Evolutionary conservation across 2,888 invertebrate species (phyloP), one percentile per base, ranked within the genome.

Genomic region (Cheilosia urbana): DNA sequence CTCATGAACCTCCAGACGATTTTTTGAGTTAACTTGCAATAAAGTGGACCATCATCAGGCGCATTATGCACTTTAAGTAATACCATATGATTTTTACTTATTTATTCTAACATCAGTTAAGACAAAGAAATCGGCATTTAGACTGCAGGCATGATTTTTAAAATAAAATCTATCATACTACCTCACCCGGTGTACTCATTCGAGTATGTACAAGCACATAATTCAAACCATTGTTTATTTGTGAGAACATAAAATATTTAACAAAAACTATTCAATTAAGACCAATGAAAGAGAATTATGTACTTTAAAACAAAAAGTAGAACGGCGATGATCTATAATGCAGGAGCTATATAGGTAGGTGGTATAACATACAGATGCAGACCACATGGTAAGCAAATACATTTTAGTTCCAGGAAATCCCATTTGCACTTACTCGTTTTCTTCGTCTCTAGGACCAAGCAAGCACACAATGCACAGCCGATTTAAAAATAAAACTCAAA

Each of bases 401-500:
- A 37, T 45, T 55, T 7, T 6, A 45, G 15, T 55, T 68, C 55
- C 55, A 42, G 62, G 68, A 55, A 68, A 76, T 9, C 30, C 57
- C 21, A 63, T 66, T 27, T 51, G 9, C 79, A 84, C 79, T 84
- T 79, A 79, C 83, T 84, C 58, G 47, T 45, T 68, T 57, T 65
- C 21, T 58, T 73, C 53, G 49, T 58, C 68, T 65, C 34, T 79
- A 69, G 68, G 58, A 84, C 53, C 63, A 69, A 69, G 42, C 47
- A 49, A 60, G 40, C 37, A 63, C 77, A 60, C 60, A 68, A 68
- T 62, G 30, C 55, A 17, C 49, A 57, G 0, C 45, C 55, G 65
- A 68, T 77, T 82, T 77, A 72, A 73, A 83, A 78, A 83, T 78
- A 73, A 78, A 66, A 69, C 57, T 53, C 37, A 65, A 37, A 45